These are phyloP conservation scores for Fragariocoptes setiger DNA, from an alignment of 1,140 invertebrate species.

Conservation along the genomic window DNA sequence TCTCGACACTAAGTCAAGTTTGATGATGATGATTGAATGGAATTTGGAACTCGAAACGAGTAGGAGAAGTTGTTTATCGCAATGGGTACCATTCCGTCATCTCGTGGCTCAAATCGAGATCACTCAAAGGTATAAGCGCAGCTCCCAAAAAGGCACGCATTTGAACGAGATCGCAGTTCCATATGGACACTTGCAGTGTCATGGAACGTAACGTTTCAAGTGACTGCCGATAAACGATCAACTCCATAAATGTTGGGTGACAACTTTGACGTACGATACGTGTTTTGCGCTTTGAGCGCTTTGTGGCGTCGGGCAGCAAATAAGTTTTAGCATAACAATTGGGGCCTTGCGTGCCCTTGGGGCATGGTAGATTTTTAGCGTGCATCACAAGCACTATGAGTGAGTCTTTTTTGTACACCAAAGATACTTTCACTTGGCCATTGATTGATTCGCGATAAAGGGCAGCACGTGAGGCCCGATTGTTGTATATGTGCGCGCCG, in stretches of 20 bases:
- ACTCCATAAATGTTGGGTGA: constrained; percentile 91
- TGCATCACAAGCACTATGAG: constrained; percentile 60
- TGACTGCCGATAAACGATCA: constrained; percentile 40
- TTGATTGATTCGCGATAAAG: constrained; percentile 7
- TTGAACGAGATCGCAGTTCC: constrained; percentile 74
- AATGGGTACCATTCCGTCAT: constrained; percentile 20
- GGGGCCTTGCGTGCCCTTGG: constrained; percentile 24
- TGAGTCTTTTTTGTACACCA: constrained; percentile 43
- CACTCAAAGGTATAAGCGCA: constrained; percentile 31
- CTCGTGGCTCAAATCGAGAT: constrained; percentile 38
- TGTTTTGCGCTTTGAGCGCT: constrained; percentile 62
- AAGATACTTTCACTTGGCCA: constrained; percentile 37
- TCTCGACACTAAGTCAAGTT: too few relatives aligned
- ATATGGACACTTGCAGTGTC: constrained; percentile 58
- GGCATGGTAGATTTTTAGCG: constrained; percentile 39
- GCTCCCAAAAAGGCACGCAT: constrained; percentile 81
- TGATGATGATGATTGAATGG: too few relatives aligned
- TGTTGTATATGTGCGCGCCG: neutral
- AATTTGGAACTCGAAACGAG: too few relatives aligned
- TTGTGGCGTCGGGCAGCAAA: constrained; percentile 33
- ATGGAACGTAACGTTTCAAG: constrained; percentile 39
- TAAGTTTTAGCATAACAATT: constrained; percentile 81
- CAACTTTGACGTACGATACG: constrained; percentile 63
- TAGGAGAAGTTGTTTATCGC: too few relatives aligned
- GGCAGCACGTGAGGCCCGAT: neutral